These are phyloP conservation scores for Ceratina calcarata DNA, from an alignment of 1,140 invertebrate genomes.

Conservation along the genomic window DNA sequence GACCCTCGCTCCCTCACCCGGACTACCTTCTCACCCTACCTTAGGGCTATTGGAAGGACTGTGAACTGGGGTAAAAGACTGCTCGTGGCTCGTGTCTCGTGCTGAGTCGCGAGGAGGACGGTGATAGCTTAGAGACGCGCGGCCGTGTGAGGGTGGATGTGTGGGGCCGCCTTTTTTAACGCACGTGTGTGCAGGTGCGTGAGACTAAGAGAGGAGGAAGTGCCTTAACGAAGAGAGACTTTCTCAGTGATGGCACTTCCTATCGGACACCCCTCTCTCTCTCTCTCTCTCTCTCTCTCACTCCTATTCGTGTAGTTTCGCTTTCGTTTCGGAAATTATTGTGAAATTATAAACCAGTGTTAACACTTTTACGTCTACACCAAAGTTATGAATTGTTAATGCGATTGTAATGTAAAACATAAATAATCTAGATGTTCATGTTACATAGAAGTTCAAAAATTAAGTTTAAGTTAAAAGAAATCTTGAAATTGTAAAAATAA, in stretches of 20 bases:
- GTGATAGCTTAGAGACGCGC: conserved; percentile 38
- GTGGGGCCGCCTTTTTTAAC: conserved; percentile 51
- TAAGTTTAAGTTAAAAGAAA: background rate
- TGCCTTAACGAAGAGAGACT: conserved; percentile 53
- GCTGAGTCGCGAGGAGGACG: conserved; percentile 59
- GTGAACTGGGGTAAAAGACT: conserved; percentile 77
- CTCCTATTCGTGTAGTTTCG: background rate
- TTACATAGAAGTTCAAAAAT: background rate
- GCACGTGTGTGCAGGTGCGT: conserved; percentile 66
- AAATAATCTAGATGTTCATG: background rate
- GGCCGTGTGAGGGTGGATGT: conserved; percentile 32
- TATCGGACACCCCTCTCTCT: conserved; percentile 24
- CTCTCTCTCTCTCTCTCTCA: conserved; percentile 10
- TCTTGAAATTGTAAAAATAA: background rate
- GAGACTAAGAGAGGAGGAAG: conserved; percentile 52
- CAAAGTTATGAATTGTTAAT: background rate
- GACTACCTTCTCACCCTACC: conserved; percentile 30
- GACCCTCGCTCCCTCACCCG: conserved; percentile 44
- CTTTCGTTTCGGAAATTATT: background rate
- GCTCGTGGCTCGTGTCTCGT: conserved; percentile 36
- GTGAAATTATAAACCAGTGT: background rate
- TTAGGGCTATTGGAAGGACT: conserved; percentile 65
- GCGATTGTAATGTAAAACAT: background rate
- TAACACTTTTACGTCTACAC: background rate
- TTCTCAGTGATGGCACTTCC: conserved; percentile 27